Base-by-base conservation (phyloP, 2,888 invertebrate genomes). In the Mimas tiliae region DNA sequence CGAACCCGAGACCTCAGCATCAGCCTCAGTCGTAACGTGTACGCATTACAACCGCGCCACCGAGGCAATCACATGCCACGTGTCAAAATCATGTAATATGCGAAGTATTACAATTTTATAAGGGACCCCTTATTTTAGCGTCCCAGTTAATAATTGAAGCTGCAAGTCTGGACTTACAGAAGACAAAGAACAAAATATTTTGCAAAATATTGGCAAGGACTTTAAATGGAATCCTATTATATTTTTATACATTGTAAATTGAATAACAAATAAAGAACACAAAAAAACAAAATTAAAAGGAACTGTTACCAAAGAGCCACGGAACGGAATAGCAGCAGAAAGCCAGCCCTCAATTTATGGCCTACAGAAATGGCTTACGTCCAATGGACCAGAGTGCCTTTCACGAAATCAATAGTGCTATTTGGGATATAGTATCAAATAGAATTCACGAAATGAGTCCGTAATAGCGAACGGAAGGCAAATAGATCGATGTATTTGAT, bases 331-430 rank as follows among this genome's bases (percentile, higher is more conserved):
- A 16, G 11, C 58, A 58, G 19, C 12, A 19, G 42, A 58, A 58
- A 58, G 58, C 42, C 42, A 38, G 9, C 9, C 19, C 7, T 16
- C 42, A 58, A 58, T 58, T 58, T 58, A 58, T 58, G 38, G 58
- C 58, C 16, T 42, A 58, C 58, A 42, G 58, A 58, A 58, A 58
- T 58, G 58, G 58, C 58, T 58, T 19, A 11, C 58, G 58, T 19
- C 58, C 58, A 58, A 58, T 58, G 58, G 19, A 19, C 19, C 38
- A 42, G 19, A 58, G 58, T 38, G 38, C 12, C 16, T 42, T 58
- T 58, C 42, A 12, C 42, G 38, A 19, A 58, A 58, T 42, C 58
- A 58, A 58, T 58, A 58, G 58, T 12, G 42, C 58, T 58, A 58
- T 58, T 58, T 42, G 42, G 42, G 12, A 19, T 58, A 58, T 58